Evolutionary conservation across 1,140 invertebrate genomes (phyloP).

Genomic region (Calliphora vicina): DNA sequence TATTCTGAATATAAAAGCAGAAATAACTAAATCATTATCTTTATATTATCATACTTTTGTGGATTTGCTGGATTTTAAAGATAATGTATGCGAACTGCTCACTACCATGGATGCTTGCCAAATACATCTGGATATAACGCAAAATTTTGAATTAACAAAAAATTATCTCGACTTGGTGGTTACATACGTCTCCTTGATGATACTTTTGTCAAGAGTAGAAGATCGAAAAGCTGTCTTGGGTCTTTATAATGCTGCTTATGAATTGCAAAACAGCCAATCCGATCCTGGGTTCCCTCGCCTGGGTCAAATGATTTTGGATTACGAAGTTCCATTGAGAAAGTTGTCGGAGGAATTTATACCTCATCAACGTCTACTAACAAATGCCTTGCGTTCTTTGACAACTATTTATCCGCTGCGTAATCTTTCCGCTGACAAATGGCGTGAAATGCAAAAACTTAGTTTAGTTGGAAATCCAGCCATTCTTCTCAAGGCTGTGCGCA

Average conservation of each 20-base stretch:
- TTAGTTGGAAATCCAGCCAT: conserved; percentile 90
- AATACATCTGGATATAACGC: conserved; percentile 90
- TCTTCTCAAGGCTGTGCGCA: conserved; percentile 91
- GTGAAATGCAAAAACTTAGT: conserved; percentile 92
- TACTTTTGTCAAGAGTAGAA: conserved; percentile 94
- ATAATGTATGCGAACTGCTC: conserved; percentile 95
- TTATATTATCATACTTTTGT: conserved; percentile 99
- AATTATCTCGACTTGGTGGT: conserved; percentile 94
- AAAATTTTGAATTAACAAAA: conserved; percentile 97
- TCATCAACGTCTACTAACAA: conserved; percentile 86
- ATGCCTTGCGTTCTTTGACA: conserved; percentile 87
- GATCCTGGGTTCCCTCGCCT: conserved; percentile 93
- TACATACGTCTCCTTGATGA: conserved; percentile 95
- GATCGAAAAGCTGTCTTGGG: conserved; percentile 97
- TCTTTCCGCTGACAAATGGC: conserved; percentile 92
- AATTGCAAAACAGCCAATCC: conserved; percentile 90
- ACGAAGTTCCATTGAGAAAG: conserved; percentile 95
- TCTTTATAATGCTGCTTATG: conserved; percentile 96
- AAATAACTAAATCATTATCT: conserved; percentile 96
- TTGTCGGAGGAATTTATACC: conserved; percentile 96
- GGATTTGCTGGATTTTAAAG: conserved; percentile 98
- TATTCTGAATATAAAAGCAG: conserved; percentile 84
- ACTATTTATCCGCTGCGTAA: conserved; percentile 89
- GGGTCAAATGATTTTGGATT: conserved; percentile 97
- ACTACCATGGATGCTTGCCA: conserved; percentile 98